Percentiles rank a stretch among this genome's conserved stretches.
These are phyloP conservation scores for Tethya wilhelma DNA, from an alignment of 37 sponge, comb jelly and placozoan species.

Conservation along the genomic window DNA sequence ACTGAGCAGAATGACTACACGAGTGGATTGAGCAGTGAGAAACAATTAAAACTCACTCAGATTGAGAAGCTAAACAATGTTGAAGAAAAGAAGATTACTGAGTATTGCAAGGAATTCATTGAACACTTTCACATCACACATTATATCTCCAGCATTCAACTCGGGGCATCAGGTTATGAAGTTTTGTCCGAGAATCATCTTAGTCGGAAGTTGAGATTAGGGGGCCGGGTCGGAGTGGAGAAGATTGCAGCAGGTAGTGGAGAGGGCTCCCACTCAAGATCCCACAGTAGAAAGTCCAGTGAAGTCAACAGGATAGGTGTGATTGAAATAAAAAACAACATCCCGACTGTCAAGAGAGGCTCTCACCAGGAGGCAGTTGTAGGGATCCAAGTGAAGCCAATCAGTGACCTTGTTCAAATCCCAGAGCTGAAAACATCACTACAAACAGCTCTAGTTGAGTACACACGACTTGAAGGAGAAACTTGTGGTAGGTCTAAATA, in stretches of 20 bases:
- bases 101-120: conserved; percentile 14
- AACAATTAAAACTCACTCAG: too few relatives aligned
- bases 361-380: conserved; percentile 56
- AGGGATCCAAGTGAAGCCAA: conserved; percentile 24
- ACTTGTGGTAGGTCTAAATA: conserved; percentile 54
- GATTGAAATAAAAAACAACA: not conserved
- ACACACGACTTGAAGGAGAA: conserved; percentile 23
- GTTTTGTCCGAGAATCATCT: conserved; percentile 55
- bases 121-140: conserved; percentile 44
- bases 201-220: too few relatives aligned
- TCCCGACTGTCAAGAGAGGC: conserved; percentile 30
- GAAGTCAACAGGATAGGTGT: conserved; percentile 18
- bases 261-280: not conserved
- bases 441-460: conserved; percentile 28
- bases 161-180: conserved; percentile 50
- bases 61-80: too few relatives aligned
- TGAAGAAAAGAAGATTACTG: not conserved
- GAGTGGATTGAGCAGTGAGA: too few relatives aligned
- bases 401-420: conserved; percentile 19
- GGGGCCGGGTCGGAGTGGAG: not conserved
- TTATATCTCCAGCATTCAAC: conserved; percentile 41
- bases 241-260: conserved; percentile 1
- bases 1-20: too few relatives aligned
- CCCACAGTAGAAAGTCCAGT: not conserved
- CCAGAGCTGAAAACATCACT: conserved; percentile 1